Conservation (phyloP, 2,797 vertebrate genomes). For the Typhlichthys eigenmanni region DNA sequence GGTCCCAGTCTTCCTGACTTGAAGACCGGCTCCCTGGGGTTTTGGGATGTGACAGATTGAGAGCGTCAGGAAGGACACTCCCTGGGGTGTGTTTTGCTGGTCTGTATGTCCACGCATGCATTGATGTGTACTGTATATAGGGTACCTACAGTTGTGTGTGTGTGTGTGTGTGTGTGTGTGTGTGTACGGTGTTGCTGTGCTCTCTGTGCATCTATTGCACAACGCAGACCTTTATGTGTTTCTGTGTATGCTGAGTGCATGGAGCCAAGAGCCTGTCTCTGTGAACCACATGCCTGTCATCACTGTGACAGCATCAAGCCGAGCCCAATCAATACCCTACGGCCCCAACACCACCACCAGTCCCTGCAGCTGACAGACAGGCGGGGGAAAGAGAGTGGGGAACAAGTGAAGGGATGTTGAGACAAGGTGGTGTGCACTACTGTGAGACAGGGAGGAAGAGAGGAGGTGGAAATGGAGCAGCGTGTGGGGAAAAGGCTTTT, state of each 20-base stretch:
- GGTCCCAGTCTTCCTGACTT: constrained; percentile 55
- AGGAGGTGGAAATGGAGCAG: not conserved
- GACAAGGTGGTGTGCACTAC: constrained; percentile 21
- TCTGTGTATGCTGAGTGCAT: constrained; percentile 41
- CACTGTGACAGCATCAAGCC: constrained; percentile 68
- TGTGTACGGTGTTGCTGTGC: not conserved
- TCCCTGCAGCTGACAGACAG: constrained; percentile 44
- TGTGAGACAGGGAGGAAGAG: constrained; percentile 22
- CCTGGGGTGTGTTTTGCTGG: constrained; percentile 40
- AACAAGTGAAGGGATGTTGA: constrained; percentile 31
- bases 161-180: constrained; percentile 10
- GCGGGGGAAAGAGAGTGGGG: constrained; percentile 35
- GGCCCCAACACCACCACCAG: constrained; percentile 33
- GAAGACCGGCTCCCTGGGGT: constrained; percentile 60
- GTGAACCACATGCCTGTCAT: constrained; percentile 69
- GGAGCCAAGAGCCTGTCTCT: constrained; percentile 54
- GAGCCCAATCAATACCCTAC: constrained; percentile 64
- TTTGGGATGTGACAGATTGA: constrained; percentile 71
- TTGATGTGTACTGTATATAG: constrained; percentile 19
- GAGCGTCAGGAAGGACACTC: constrained; percentile 62
- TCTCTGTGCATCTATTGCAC: not conserved
- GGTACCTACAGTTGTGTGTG: constrained; percentile 6
- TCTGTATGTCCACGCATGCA: constrained; percentile 18
- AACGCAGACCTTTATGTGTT: constrained; percentile 3
- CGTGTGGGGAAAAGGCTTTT: not conserved